Evolutionary conservation across 2,888 invertebrate genomes (phyloP).

Genomic region (Leptogaster cylindrica): DNA sequence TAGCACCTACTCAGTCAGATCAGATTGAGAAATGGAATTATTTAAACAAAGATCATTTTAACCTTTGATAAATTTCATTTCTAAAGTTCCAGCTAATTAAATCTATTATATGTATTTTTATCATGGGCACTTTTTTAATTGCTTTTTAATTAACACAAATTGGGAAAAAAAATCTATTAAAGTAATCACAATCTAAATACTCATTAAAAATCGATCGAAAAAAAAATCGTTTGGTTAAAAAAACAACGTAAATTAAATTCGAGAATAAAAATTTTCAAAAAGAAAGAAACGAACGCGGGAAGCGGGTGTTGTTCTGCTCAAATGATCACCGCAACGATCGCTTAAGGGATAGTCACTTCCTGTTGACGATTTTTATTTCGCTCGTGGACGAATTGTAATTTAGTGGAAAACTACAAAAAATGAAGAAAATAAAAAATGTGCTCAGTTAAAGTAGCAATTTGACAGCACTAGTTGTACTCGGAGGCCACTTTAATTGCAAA

Average conservation of each 20-base stretch:
- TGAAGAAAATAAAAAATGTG: too few species aligned
- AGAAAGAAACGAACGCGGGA: not conserved
- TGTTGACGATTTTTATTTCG: conserved; percentile 40
- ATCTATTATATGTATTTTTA: too few species aligned
- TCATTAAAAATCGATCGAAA: conserved; percentile 26
- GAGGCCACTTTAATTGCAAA: conserved; percentile 9
- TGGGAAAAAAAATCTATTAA: not conserved
- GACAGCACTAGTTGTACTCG: not conserved
- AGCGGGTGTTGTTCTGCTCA: conserved; percentile 38
- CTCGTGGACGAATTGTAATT: conserved; percentile 18
- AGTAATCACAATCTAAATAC: conserved; percentile 16
- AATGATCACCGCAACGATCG: conserved; percentile 43
- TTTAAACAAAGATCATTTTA: too few species aligned
- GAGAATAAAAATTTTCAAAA: not conserved
- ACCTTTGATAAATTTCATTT: too few species aligned
- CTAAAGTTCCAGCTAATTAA: too few species aligned
- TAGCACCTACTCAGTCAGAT: too few species aligned
- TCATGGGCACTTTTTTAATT: too few species aligned
- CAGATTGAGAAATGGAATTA: too few species aligned
- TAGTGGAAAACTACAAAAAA: not conserved
- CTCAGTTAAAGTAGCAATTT: too few species aligned
- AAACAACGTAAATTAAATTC: conserved; percentile 15
- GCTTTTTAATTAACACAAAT: conserved; percentile 26
- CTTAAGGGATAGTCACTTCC: conserved; percentile 47
- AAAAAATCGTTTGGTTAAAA: not conserved